Evolutionary conservation across 64 coral and sea anemone species (phyloP), one percentile per base, ranked within the genome.

Genomic region (Dendrophyllia cribrosa): DNA sequence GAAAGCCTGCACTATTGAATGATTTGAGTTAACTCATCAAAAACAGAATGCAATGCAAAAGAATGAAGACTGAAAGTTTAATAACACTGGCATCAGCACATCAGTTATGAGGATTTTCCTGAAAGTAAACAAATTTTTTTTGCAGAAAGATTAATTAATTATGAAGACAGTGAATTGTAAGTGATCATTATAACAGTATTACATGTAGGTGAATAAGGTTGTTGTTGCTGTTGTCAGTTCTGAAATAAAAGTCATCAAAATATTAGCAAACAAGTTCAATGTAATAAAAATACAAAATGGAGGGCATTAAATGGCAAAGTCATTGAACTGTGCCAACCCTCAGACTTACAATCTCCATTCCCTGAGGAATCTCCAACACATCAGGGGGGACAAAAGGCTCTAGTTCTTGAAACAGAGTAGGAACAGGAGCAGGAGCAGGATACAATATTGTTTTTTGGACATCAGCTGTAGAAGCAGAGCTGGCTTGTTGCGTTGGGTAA

Each of bases 331-430:
- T 0, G 52, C 26, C 20, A 11, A 24, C 21, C 9, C 1, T 83
- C 17, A 7, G 56, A 97, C 92, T 97, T 79, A 97, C 95, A 58
- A 97, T 97, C 74, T 97, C 95, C 95, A 97, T 97, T 49, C 70
- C 92, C 58, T 70, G 15, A 45, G 95, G 95, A 22, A 97, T 71
- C 82, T 97, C 95, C 50, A 97, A 59, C 22, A 94, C 95, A 16
- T 93, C 82, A n/a, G 95, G 95, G 8, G 92, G 90, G 63, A 94
- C 88, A 97, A 97, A 97, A 69, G 71, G 70, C 81, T 97, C 95
- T 53, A 74, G 59, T 58, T 59, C 66, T 92, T 77, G 81, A 58
- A 75, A 12, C 22, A 26, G 59, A 61, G 16, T 23, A 10, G 59
- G 26, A 12, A 1, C 58, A 65, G 19, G 51, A 56, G 13, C 5